Conservation (phyloP, 2,888 invertebrate genomes). For the Abrostola tripartita region DNA sequence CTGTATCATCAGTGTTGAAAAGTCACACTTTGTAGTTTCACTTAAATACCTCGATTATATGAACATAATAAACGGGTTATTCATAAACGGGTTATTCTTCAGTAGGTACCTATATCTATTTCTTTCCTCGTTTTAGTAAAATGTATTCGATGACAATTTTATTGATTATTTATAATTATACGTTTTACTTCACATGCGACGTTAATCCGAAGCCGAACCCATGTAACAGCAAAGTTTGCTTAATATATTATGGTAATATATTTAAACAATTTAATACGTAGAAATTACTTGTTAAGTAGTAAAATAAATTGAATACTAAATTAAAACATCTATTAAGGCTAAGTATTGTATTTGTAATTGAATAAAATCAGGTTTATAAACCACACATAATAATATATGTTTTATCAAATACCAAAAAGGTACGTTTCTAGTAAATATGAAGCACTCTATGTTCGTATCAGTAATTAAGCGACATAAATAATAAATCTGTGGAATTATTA, state of each 20-base stretch:
- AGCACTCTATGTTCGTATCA: background rate
- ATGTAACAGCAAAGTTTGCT: conserved; percentile 11
- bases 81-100: conserved; percentile 24
- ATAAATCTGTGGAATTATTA: conserved; percentile 25
- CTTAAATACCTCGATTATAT: conserved; percentile 8
- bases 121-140: conserved; percentile 7
- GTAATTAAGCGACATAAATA: conserved; percentile 2
- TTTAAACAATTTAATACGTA: background rate
- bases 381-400: no score
- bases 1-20: conserved; percentile 6
- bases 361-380: background rate
- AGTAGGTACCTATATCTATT: conserved; percentile 4
- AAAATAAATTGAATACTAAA: background rate
- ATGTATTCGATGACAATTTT: conserved; percentile 42
- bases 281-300: background rate
- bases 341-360: background rate
- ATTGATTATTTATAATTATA: conserved; percentile 22
- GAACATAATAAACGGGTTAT: conserved; percentile 10
- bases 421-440: no score
- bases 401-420: no score
- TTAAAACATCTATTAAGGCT: background rate
- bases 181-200: background rate
- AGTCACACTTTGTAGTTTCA: background rate
- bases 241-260: conserved; percentile 5
- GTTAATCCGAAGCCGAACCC: background rate